A percentile compares a stretch with the other conserved stretches of the same genome.
These are phyloP conservation scores for Phorcus lineatus DNA, from an alignment of 2,888 invertebrate species.

Conservation along the genomic window DNA sequence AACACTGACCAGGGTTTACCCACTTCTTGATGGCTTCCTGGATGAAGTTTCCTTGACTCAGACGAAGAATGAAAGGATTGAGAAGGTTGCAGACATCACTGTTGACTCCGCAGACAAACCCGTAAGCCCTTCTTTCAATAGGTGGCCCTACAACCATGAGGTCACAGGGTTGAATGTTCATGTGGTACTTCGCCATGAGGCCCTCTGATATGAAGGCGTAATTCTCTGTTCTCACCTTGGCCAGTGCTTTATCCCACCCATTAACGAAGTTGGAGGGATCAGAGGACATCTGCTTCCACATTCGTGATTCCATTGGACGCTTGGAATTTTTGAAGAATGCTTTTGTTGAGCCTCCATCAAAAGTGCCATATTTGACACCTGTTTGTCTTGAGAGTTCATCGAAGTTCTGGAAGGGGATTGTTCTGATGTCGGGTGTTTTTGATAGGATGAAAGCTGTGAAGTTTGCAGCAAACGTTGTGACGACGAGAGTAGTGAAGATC, in stretches of 20 bases:
- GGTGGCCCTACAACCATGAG: conserved; percentile 43
- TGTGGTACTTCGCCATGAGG: conserved; percentile 36
- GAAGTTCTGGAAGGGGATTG: conserved; percentile 44
- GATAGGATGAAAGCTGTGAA: conserved; percentile 45
- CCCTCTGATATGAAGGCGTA: conserved; percentile 48
- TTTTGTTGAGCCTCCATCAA: conserved; percentile 16
- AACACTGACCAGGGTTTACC: background rate
- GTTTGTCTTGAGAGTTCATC: conserved; percentile 41
- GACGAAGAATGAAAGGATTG: conserved; percentile 8
- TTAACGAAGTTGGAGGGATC: background rate
- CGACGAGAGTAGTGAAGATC: conserved; percentile 45
- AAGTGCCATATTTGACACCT: conserved; percentile 32
- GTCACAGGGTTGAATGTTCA: conserved; percentile 40
- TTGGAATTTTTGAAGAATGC: conserved; percentile 35
- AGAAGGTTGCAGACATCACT: conserved; percentile 17
- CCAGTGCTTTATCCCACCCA: conserved; percentile 19
- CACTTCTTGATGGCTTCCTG: conserved; percentile 7
- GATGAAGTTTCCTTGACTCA: background rate
- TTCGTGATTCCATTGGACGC: conserved; percentile 24
- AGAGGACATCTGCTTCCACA: conserved; percentile 30
- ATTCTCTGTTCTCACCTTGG: conserved; percentile 36
- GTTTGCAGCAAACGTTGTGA: conserved; percentile 45
- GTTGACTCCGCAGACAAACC: conserved; percentile 39
- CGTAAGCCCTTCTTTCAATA: conserved; percentile 35
- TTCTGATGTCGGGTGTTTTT: conserved; percentile 32